Base-by-base conservation (phyloP, 1,140 invertebrate species). In the Trichonephila clavata region DNA sequence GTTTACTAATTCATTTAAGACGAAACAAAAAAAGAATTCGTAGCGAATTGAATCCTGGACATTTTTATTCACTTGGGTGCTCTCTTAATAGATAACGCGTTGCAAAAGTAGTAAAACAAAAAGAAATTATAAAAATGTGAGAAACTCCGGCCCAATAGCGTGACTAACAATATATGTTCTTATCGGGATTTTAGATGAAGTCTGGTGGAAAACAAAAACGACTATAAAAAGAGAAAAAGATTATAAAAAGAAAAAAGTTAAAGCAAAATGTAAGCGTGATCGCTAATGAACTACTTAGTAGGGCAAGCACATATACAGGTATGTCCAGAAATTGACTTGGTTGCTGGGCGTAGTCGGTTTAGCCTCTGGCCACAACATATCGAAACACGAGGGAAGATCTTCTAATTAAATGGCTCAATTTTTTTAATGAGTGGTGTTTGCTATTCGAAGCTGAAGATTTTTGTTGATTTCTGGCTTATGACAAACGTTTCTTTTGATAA, bases 211-310 rank as follows among this genome's bases (percentile, higher is more conserved):
- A 84, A 84, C n/a, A 84, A 84, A 60, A 84, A 84, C 21, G 43
- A 84, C 16, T 84, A 60, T 59, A 57, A 57, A 16, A 84, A 43
- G n/a, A 57, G n/a, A 84, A 14, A 84, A 24, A 84, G 39, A 81
- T 16, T 77, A 81, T 43, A 84, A 83, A 91, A 84, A 50, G 20
- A 57, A 92, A 57, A 61, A 83, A 65, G 20, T 84, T 13, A 77
- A 63, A 92, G 80, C 81, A 92, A 90, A 84, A 57, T 84, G 80
- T 65, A 84, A 92, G 92, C 84, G 92, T 87, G 84, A 81, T 87
- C 84, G 3, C 68, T 93, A 93, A 93, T 93, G 92, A 93, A 93
- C 92, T 93, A 93, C 92, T 93, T 93, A 93, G 92, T 88, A 87
- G 86, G 86, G 57, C 92, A 93, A 93, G 86, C 92, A 87, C 92